phyloP scores from a whole-genome alignment of 2,113 vertebrate species.

The Podocnemis expansa region DNA sequence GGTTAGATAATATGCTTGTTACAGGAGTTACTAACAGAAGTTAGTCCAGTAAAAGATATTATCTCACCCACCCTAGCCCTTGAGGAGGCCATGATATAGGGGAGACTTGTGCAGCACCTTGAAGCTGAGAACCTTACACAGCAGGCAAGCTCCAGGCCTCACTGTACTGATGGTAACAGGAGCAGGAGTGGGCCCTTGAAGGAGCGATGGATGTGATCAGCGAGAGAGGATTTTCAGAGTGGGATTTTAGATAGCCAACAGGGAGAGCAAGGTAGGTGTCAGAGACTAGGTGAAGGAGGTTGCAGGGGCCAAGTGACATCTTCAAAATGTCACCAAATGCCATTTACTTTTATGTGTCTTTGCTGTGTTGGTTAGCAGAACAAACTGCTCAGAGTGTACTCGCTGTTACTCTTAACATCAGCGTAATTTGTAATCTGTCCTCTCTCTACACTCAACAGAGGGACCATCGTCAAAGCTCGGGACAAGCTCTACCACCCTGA shows the following conservation, averaged over 20 bases:
- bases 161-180: not conserved
- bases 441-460: slow-evolving; percentile 73
- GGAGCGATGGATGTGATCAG: not conserved
- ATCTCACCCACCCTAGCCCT: not conserved
- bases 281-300: not conserved
- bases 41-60: not conserved
- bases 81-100: not conserved
- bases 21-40: not conserved
- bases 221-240: not conserved
- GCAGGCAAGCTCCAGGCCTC: not conserved
- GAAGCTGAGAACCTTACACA: not conserved
- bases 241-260: not conserved
- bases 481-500: slow-evolving; percentile 98
- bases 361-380: not conserved
- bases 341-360: not conserved
- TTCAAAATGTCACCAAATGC: not conserved
- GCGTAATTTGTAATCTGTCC: not conserved
- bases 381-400: not conserved
- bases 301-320: not conserved
- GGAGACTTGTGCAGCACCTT: not conserved
- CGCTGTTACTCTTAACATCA: fast-evolving
- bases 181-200: not conserved
- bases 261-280: not conserved
- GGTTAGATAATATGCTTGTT: not conserved
- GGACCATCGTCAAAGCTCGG: slow-evolving; percentile 95